phyloP scores from a whole-genome alignment of 2,888 invertebrate species.

The Furcula furcula region DNA sequence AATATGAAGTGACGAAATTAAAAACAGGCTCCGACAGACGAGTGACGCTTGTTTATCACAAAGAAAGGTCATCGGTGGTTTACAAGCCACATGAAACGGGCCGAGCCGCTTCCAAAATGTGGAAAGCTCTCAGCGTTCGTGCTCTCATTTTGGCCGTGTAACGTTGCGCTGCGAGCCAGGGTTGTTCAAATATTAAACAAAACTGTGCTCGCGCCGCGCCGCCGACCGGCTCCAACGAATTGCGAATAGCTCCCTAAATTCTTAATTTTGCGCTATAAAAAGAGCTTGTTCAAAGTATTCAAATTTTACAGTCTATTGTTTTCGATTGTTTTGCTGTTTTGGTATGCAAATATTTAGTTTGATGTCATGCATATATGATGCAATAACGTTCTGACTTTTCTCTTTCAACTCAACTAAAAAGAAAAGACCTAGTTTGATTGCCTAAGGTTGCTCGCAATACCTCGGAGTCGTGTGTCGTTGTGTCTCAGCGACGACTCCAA shows the following conservation, averaged over 20 bases:
- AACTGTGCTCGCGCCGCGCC: conserved; percentile 21
- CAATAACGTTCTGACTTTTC: no score
- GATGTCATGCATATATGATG: no score
- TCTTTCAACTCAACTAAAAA: no score
- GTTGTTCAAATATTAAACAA: conserved; percentile 42
- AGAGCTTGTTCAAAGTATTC: conserved; percentile 2
- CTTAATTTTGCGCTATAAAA: conserved; percentile 11
- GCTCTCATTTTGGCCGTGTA: conserved; percentile 24
- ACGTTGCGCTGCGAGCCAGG: conserved; percentile 23
- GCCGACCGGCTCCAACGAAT: conserved; percentile 33
- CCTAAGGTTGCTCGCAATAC: no score
- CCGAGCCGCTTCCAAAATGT: conserved; percentile 16
- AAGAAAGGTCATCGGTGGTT: conserved; percentile 11
- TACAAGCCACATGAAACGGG: conserved; percentile 14
- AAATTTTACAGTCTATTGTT: no score
- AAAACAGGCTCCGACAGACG: conserved; percentile 9
- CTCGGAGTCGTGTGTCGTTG: no score
- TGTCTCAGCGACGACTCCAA: no score
- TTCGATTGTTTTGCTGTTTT: no score
- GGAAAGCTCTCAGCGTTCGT: conserved; percentile 18
- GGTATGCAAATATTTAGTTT: no score
- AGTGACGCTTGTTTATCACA: conserved; percentile 11
- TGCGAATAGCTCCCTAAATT: conserved; percentile 27
- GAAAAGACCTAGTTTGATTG: no score
- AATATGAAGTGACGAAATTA: conserved; percentile 12